Conservation (phyloP, 2,113 vertebrate species). For the Rhagologus leucostigma region DNA sequence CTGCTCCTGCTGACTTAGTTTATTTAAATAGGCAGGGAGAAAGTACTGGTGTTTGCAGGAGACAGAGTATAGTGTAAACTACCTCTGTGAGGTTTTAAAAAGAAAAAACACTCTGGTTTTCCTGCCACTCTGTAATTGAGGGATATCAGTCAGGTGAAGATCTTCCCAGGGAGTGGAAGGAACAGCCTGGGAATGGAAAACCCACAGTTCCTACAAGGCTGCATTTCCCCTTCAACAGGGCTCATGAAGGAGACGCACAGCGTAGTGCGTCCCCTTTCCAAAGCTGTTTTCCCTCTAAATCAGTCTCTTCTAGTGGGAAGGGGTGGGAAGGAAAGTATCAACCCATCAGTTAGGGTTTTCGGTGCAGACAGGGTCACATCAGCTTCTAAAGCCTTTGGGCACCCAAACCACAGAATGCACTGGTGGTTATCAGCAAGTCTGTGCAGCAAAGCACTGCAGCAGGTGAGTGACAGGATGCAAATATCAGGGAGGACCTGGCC, state of each 20-base stretch:
- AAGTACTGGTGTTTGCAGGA: background rate
- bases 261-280: background rate
- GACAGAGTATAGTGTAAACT: background rate
- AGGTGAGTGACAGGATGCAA: constrained; percentile 56
- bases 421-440: constrained; percentile 67
- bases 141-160: background rate
- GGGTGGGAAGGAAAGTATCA: background rate
- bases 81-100: background rate
- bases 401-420: constrained; percentile 28
- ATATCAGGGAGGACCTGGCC: constrained; percentile 45
- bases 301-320: background rate
- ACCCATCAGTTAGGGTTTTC: background rate
- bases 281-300: background rate
- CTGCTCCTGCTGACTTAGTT: background rate
- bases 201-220: background rate
- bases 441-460: constrained; percentile 49
- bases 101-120: background rate
- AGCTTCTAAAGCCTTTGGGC: constrained; percentile 62
- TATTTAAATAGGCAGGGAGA: constrained; percentile 12
- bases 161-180: background rate
- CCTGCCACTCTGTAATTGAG: background rate
- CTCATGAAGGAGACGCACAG: no score
- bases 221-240: background rate
- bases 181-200: background rate
- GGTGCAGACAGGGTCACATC: background rate